phyloP scores from a whole-genome alignment of 1,140 invertebrate genomes.

The Sminthurinus signatus region DNA sequence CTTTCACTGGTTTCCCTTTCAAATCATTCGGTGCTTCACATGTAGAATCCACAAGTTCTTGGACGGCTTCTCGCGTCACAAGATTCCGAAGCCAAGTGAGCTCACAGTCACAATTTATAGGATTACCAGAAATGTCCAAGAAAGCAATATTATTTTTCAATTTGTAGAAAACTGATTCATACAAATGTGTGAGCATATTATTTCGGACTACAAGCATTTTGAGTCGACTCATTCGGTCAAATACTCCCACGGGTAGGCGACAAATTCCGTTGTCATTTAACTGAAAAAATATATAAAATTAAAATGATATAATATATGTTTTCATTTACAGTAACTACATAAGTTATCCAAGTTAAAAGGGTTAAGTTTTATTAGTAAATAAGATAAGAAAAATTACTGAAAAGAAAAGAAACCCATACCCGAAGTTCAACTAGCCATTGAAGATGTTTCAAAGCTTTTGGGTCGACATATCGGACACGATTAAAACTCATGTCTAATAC shows the following conservation, averaged over 20 bases:
- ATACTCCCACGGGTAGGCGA: constrained; percentile 56
- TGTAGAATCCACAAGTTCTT: constrained; percentile 24
- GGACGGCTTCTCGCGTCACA: constrained; percentile 31
- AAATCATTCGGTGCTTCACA: constrained; percentile 34
- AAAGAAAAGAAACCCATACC: constrained; percentile 43
- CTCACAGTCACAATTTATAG: constrained; percentile 68
- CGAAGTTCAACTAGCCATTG: constrained; percentile 78
- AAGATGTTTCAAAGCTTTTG: constrained; percentile 57
- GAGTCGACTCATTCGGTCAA: constrained; percentile 71
- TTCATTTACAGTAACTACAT: no score
- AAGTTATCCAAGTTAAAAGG: no score
- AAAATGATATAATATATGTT: no score
- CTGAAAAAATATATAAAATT: constrained; percentile 54
- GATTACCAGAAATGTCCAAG: constrained; percentile 82
- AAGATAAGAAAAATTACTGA: no score
- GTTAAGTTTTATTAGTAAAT: no score
- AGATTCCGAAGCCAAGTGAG: constrained; percentile 61
- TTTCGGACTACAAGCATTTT: constrained; percentile 69
- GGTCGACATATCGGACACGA: constrained; percentile 60
- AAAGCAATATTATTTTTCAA: constrained; percentile 70
- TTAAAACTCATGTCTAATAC: constrained; percentile 70
- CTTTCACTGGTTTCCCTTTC: constrained; percentile 27
- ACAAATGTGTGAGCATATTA: constrained; percentile 66
- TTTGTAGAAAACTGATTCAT: constrained; percentile 66
- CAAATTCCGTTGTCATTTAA: constrained; percentile 49